Evolutionary conservation across 2,888 invertebrate genomes (phyloP), one percentile per base, ranked within the genome.

Genomic region (Drosophila prolongata): DNA sequence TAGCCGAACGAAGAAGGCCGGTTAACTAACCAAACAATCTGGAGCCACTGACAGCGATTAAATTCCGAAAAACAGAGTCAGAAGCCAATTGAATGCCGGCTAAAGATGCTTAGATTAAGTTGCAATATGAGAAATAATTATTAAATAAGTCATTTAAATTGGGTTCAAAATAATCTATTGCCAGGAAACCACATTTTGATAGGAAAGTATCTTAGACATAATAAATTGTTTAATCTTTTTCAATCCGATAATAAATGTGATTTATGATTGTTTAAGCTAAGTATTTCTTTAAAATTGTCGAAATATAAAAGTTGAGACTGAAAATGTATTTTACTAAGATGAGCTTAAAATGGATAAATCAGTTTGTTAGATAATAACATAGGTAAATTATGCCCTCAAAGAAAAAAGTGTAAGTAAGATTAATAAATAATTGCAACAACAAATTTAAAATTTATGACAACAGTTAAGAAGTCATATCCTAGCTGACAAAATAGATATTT

Each of bases 11-110:
- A 53, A 66, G 62, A 46, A 13, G 64, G 35, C 10, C 8, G 56
- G 56, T 49, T 79, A 80, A 79, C 77, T 71, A 47, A 43, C 54
- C 47, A 70, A 49, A 54, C 70, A 71, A 71, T 71, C 71, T 71
- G 62, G 56, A 47, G 37, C 55, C 52, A 19, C 44, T 70, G 70
- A 70, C 71, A 71, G 70, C 70, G 70, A 62, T 57, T 71, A 70
- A 49, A 49, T 30, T 27, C 6, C 6, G 46, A 38, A 52, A 42
- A 6, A 30, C 6, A 30, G 8, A 30, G 6, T 30, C 30, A 30
- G 30, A 30, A 30, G 0, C 10, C 43, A 42, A 54, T 62, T 53
- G 19, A 46, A 55, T 42, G 42, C 14, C n/a, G 10, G n/a, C 16
- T 19, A 30, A 19, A 9, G 38, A 10, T 6, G 11, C 11, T 27